Base-by-base conservation (phyloP, 2,888 invertebrate genomes). In the Augiades crinisus region DNA sequence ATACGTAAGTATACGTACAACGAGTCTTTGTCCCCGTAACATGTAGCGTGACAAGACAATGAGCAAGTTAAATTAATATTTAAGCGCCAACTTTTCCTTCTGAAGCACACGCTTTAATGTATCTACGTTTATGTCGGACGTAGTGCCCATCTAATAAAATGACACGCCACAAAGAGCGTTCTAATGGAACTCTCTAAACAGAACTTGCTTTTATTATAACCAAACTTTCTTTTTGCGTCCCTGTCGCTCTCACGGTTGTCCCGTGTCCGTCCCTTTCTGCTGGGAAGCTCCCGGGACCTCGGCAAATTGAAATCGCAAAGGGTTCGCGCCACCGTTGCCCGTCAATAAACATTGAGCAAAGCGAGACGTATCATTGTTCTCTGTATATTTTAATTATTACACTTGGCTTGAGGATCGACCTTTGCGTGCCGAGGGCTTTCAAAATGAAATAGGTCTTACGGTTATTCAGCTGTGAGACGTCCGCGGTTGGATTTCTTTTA, bases 351-450 rank as follows among this genome's bases (percentile, higher is more conserved):
- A 84, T 78, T 78, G 76, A 70, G 72, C 66, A 72, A 72, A 78
- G 78, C 75, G 76, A 81, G 76, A 79, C 80, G 75, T 79, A 82
- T 85, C 81, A 85, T 82, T 82, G 80, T 84, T 76, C 80, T 72
- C 70, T 78, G 81, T 81, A 76, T 83, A 83, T 84, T 84, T 84
- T 84, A 84, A 85, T 85, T 81, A 84, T 82, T 78, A 78, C 72
- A 73, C 74, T 71, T 68, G 63, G 68, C 73, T 72, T 61, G 61
- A 65, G 72, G 71, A 69, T 63, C 67, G 62, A 65, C 69, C 71
- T 76, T 71, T 61, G 64, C 58, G n/a, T 47, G 16, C 24, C 36
- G 16, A 37, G 33, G 22, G 47, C 27, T 30, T 46, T 12, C 21
- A 21, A 38, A 55, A 50, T 57, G 46, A 55, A 54, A 55, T 41